phyloP scores from a whole-genome alignment of 1,140 invertebrate genomes.

The Grapholita molesta region DNA sequence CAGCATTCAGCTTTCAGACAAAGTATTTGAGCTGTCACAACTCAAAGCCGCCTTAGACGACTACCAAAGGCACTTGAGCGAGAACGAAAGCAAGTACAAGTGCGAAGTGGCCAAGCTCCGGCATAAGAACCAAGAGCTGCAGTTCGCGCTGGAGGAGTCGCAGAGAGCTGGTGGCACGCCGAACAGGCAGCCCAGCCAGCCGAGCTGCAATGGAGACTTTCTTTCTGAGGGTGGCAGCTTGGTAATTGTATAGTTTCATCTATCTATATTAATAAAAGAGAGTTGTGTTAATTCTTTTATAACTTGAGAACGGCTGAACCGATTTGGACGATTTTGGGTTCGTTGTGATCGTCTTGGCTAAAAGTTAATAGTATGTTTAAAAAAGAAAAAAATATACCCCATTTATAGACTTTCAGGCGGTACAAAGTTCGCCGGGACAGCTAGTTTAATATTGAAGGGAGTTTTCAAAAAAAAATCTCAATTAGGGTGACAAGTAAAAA shows the following conservation, averaged over 20 bases:
- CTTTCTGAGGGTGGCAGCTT: conserved; percentile 73
- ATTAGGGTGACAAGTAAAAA: too few species aligned
- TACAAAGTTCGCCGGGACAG: too few species aligned
- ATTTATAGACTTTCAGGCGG: too few species aligned
- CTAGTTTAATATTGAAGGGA: too few species aligned
- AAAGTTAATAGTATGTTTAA: too few species aligned
- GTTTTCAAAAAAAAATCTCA: too few species aligned
- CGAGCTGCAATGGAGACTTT: conserved; percentile 73
- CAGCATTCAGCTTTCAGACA: conserved; percentile 83
- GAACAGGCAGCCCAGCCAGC: conserved; percentile 50
- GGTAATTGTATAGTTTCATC: conserved; percentile 38
- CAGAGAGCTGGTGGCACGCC: conserved; percentile 63
- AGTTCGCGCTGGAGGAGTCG: conserved; percentile 68
- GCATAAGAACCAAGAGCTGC: conserved; percentile 76
- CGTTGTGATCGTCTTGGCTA: too few species aligned
- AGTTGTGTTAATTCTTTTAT: too few species aligned
- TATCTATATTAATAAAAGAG: too few species aligned
- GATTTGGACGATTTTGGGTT: too few species aligned
- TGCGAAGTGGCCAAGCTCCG: conserved; percentile 76
- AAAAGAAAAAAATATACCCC: too few species aligned
- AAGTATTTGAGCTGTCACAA: conserved; percentile 84
- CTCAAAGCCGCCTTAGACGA: conserved; percentile 82
- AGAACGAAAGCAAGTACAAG: conserved; percentile 79
- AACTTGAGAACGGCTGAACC: too few species aligned
- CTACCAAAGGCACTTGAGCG: conserved; percentile 82